Conservation (phyloP, 2,113 vertebrate species). For the Agelaius phoeniceus region DNA sequence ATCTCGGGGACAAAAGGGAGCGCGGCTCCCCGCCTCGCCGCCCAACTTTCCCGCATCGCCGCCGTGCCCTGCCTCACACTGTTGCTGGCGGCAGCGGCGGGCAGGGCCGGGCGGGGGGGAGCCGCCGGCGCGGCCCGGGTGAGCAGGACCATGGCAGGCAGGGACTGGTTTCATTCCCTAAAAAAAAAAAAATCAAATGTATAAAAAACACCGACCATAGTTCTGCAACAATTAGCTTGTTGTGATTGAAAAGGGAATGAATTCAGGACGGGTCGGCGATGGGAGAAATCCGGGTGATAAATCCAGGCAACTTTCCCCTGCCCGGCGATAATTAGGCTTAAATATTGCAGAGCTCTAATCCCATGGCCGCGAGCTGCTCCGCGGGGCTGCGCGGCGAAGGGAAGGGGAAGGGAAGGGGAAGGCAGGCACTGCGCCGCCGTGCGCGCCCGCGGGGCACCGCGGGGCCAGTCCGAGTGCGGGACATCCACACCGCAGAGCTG, state of each 20-base stretch:
- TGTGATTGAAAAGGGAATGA: constrained; percentile 30
- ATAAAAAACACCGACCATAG: neutral
- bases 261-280: neutral
- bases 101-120: neutral
- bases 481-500: neutral
- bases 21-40: neutral
- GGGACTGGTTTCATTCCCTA: neutral
- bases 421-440: neutral
- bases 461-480: neutral
- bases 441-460: neutral
- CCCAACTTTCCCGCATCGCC: constrained; percentile 29
- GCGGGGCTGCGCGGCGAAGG: neutral
- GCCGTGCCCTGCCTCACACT: neutral
- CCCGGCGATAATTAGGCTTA: constrained; percentile 68
- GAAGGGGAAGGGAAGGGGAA: neutral
- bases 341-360: constrained; percentile 67
- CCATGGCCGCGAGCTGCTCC: constrained; percentile 54
- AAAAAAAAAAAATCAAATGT: neutral
- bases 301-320: constrained; percentile 59
- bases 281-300: constrained; percentile 7
- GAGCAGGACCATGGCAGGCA: neutral
- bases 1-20: neutral
- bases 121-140: neutral
- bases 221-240: neutral
- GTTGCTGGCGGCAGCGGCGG: constrained; percentile 16